Percentiles rank a stretch among this genome's conserved stretches.
These are phyloP conservation scores for Rhinopithecus roxellana DNA, from an alignment of 2,113 vertebrate species.

Conservation along the genomic window DNA sequence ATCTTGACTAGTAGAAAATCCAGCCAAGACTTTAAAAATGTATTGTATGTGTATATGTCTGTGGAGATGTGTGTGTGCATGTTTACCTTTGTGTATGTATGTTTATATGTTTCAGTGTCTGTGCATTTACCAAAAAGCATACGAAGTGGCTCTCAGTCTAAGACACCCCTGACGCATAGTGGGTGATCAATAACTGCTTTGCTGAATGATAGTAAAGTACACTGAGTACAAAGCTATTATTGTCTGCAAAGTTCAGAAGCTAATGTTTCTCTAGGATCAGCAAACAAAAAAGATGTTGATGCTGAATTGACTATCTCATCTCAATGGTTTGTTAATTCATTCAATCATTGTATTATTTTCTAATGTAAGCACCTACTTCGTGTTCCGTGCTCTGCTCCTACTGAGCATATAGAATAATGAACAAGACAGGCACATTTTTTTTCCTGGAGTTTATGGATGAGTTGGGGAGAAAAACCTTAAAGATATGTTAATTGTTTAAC, in stretches of 20 bases:
- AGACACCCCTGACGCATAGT: neutral
- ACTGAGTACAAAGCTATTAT: neutral
- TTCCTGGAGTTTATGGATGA: neutral
- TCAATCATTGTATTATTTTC: neutral
- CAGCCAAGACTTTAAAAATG: neutral
- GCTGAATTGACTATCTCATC: neutral
- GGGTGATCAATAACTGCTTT: neutral
- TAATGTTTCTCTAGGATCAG: neutral
- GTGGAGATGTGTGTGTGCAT: neutral
- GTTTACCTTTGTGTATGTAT: neutral
- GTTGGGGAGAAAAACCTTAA: neutral
- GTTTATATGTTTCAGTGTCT: neutral
- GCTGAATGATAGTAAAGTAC: neutral
- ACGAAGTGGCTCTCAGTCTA: neutral
- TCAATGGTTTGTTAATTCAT: neutral
- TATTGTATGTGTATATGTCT: neutral
- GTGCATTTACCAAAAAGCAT: neutral
- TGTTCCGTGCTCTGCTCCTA: neutral
- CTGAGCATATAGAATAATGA: neutral
- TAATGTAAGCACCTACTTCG: neutral
- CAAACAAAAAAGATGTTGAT: neutral
- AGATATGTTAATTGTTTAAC: neutral
- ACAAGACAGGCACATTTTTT: neutral
- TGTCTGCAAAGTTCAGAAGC: neutral
- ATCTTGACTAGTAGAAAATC: neutral